Percentiles rank a stretch among this genome's conserved stretches.
Evolutionary conservation across 2,797 vertebrate genomes (phyloP).

Genomic region (Sitta carolinensis): DNA sequence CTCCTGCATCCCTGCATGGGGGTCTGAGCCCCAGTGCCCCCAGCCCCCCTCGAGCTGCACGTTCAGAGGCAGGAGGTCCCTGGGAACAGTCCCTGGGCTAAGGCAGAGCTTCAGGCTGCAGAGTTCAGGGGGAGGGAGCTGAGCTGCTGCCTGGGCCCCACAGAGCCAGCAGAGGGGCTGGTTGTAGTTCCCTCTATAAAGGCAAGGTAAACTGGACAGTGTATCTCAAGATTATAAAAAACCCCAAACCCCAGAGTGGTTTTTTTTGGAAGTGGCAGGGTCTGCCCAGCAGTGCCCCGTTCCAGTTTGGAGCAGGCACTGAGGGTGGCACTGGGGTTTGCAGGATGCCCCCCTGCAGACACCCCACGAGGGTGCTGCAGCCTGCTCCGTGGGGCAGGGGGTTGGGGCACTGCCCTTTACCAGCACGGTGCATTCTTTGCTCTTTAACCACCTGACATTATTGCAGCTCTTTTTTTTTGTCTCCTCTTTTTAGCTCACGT

Average conservation of each 20-base stretch:
- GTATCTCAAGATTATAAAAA: neutral
- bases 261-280: neutral
- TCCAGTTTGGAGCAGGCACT: neutral
- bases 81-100: neutral
- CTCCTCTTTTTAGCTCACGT: neutral
- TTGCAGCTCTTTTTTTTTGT: neutral
- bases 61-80: neutral
- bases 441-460: neutral
- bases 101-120: neutral
- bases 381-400: neutral
- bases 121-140: neutral
- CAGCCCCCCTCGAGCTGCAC: neutral
- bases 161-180: neutral
- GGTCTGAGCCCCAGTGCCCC: neutral
- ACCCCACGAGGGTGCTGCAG: neutral
- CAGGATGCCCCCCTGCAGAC: neutral
- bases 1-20: neutral
- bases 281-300: fast-evolving
- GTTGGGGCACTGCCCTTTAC: neutral
- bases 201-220: neutral
- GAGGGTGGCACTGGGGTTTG: neutral
- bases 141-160: neutral
- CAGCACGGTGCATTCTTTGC: neutral
- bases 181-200: fast-evolving
- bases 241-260: fast-evolving